phyloP scores from a whole-genome alignment of 2,113 vertebrate species.

The Prolemur simus region DNA sequence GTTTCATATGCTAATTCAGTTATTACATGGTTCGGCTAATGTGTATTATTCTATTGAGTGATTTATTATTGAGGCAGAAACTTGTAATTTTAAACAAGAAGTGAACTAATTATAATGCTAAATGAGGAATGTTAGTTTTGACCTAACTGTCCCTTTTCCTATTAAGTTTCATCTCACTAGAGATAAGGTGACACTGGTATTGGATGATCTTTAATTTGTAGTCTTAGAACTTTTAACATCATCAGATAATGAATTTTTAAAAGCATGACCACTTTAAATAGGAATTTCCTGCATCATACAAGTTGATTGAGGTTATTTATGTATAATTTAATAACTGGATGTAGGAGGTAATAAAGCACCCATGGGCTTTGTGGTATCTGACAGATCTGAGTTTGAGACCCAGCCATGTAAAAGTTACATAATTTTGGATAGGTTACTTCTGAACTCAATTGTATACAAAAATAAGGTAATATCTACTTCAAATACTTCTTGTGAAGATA shows the following conservation, averaged over 20 bases:
- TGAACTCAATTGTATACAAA: constrained; percentile 17
- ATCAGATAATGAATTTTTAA: constrained; percentile 52
- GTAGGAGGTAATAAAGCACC: not conserved
- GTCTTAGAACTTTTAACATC: constrained; percentile 57
- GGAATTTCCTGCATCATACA: constrained; percentile 12
- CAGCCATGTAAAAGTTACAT: not conserved
- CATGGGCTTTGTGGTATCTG: not conserved
- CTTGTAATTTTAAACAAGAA: constrained; percentile 48
- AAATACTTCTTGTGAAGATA: not conserved
- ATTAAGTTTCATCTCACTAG: constrained; percentile 39
- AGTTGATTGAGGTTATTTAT: constrained; percentile 30
- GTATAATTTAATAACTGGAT: constrained; percentile 15
- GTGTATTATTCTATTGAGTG: not conserved
- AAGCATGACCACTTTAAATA: constrained; percentile 45
- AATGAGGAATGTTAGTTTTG: constrained; percentile 46
- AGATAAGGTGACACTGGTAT: not conserved
- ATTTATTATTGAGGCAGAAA: constrained; percentile 51
- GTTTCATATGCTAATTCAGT: constrained; percentile 48
- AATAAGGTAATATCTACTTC: not conserved
- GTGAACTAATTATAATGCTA: constrained; percentile 44
- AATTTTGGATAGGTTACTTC: constrained; percentile 30
- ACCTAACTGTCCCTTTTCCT: constrained; percentile 23
- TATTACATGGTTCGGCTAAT: constrained; percentile 40
- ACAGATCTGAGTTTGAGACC: constrained; percentile 8
- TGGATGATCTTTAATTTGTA: constrained; percentile 51